Evolutionary conservation across 2,113 vertebrate genomes (phyloP).

Genomic region (Atlantisia rogersi): DNA sequence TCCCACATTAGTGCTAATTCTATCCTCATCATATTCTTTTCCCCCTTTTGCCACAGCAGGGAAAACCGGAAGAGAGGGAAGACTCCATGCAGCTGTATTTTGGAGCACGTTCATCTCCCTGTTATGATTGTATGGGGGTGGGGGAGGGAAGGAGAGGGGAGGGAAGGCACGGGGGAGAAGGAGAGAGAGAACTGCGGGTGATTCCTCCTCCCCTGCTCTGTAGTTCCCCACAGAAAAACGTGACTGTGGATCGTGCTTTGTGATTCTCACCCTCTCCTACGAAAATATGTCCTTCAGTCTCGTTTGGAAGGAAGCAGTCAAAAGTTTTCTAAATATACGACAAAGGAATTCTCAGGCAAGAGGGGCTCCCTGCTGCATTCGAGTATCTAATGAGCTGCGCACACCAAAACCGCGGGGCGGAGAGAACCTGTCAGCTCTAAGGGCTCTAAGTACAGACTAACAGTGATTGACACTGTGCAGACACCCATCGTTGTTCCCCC

Average conservation of each 20-base stretch:
- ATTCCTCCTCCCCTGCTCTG: conserved; percentile 45
- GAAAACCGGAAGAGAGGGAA: neutral
- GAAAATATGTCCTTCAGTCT: conserved; percentile 26
- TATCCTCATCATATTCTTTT: neutral
- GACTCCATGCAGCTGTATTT: conserved; percentile 41
- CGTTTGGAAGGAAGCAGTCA: conserved; percentile 32
- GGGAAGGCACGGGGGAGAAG: neutral
- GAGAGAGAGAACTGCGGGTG: conserved; percentile 35
- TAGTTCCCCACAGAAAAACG: conserved; percentile 52
- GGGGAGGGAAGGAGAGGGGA: neutral
- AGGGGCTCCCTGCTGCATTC: conserved; percentile 26
- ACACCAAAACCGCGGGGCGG: neutral
- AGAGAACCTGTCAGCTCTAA: neutral
- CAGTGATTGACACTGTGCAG: neutral
- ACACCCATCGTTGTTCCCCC: neutral
- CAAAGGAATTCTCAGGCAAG: conserved; percentile 38
- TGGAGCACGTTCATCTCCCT: neutral
- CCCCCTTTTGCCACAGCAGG: neutral
- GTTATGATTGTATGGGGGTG: conserved; percentile 36
- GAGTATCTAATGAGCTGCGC: neutral
- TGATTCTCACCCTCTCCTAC: conserved; percentile 40
- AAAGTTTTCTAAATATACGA: conserved; percentile 58
- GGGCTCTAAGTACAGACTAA: neutral
- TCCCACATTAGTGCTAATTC: neutral
- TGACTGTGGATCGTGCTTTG: conserved; percentile 55